Evolutionary conservation across 2,797 vertebrate genomes (phyloP).

Genomic region (Phataginus tricuspis): DNA sequence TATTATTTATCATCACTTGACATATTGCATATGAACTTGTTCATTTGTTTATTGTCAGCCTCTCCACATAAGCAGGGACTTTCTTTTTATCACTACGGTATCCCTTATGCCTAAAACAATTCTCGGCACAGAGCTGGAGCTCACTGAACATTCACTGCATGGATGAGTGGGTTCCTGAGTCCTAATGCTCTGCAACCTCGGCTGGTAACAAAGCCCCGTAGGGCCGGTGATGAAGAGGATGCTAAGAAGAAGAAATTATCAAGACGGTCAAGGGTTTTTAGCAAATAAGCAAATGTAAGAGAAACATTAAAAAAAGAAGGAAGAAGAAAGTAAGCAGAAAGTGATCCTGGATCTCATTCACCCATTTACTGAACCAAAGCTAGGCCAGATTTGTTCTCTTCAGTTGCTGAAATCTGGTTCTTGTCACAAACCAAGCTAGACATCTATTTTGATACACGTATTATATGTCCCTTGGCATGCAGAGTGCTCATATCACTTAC

Average conservation of each 20-base stretch:
- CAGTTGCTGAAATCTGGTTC: slow-evolving; percentile 73
- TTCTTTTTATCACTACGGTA: neutral
- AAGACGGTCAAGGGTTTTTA: slow-evolving; percentile 18
- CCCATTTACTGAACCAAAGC: slow-evolving; percentile 19
- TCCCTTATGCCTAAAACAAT: neutral
- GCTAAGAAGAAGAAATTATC: neutral
- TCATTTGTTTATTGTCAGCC: neutral
- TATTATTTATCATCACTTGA: neutral
- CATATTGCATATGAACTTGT: neutral
- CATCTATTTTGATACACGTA: slow-evolving; percentile 75
- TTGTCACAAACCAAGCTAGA: slow-evolving; percentile 69
- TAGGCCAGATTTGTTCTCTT: slow-evolving; percentile 65
- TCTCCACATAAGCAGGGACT: neutral
- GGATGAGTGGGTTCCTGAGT: neutral
- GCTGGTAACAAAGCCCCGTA: neutral
- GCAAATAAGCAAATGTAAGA: slow-evolving; percentile 28
- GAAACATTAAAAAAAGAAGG: slow-evolving; percentile 45
- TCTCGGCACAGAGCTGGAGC: neutral
- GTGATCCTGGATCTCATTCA: neutral
- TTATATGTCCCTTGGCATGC: slow-evolving; percentile 74
- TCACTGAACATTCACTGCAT: slow-evolving; percentile 35
- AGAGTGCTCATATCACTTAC: slow-evolving; percentile 65
- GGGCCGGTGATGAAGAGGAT: neutral
- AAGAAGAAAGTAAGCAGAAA: slow-evolving; percentile 51
- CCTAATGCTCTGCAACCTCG: neutral